Evolutionary conservation across 2,888 invertebrate genomes (phyloP), one percentile per base, ranked within the genome.

Genomic region (Drosophila bunnanda): DNA sequence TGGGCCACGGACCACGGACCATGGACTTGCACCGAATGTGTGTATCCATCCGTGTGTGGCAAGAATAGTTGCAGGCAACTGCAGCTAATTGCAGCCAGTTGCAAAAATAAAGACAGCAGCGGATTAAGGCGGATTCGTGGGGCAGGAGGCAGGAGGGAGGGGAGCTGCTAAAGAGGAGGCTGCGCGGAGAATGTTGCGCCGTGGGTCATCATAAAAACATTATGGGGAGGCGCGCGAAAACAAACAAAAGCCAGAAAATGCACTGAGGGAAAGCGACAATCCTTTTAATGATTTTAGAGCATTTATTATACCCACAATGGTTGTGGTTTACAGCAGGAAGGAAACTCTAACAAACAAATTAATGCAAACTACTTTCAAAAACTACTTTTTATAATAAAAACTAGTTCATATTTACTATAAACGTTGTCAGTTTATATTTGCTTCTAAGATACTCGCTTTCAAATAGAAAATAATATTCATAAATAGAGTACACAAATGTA

Each of bases 141-240:
- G 39, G 34, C 15, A n/a, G n/a, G n/a, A n/a, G 10, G 22, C 1
- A n/a, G 25, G 13, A 12, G 22, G 10, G 15, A n/a, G 34, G 41
- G 34, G 38, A 17, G 22, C 4, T 2, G 32, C 20, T 13, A 15
- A 8, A 9, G 25, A 28, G 38, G 46, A 20, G 50, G 50, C 41
- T 69, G 64, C 39, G 57, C 39, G 38, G 41, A 55, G 58, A 41
- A 57, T 62, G 59, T 58, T 69, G 70, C 70, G 80, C 83, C 81
- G 68, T 75, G 82, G 84, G 89, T 85, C 89, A 85, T 85, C 84
- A 85, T 85, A 89, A 87, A 88, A 88, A 76, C 89, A 88, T 88
- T 89, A 88, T 85, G 86, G 77, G 72, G 60, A 80, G 74, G 71
- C 76, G 64, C 65, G 69, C 44, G 75, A 72, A 75, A 73, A 74